These are phyloP conservation scores for Chelon auratus DNA, from an alignment of 2,797 vertebrate genomes.

Conservation along the genomic window DNA sequence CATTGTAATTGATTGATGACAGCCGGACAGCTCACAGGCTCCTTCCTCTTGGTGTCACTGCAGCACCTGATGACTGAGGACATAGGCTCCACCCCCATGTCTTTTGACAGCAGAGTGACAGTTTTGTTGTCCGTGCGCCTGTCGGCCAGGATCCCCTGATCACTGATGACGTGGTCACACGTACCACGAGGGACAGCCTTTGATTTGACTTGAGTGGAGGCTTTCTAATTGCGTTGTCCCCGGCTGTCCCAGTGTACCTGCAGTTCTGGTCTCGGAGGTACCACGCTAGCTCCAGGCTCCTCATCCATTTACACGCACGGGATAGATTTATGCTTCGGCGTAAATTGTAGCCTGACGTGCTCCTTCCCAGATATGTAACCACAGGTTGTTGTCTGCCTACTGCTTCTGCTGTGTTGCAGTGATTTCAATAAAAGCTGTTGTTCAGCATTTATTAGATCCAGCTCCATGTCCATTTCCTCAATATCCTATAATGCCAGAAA, in stretches of 20 bases:
- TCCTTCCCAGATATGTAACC: too few species aligned
- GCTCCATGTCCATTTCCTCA: too few species aligned
- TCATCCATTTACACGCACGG: too few species aligned
- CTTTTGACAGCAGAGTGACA: background rate
- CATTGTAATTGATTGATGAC: conserved; percentile 38
- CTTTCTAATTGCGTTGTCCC: background rate
- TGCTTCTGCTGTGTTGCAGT: too few species aligned
- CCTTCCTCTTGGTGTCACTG: conserved; percentile 36
- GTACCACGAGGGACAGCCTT: conserved; percentile 13
- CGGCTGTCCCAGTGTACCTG: conserved; percentile 25
- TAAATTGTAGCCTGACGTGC: too few species aligned
- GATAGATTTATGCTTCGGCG: too few species aligned
- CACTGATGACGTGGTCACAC: conserved; percentile 6
- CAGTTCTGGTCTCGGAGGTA: conserved; percentile 9
- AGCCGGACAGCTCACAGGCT: conserved; percentile 27
- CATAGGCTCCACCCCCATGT: too few species aligned
- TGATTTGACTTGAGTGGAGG: conserved; percentile 22
- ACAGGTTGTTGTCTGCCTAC: too few species aligned
- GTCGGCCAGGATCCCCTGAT: conserved; percentile 25
- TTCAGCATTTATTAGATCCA: too few species aligned
- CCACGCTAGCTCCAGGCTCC: background rate
- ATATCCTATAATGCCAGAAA: too few species aligned
- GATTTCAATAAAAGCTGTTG: too few species aligned
- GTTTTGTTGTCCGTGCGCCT: conserved; percentile 31
- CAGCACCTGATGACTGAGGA: conserved; percentile 15